Conservation (phyloP, 2,888 invertebrate genomes). For the Cosmia trapezina region DNA sequence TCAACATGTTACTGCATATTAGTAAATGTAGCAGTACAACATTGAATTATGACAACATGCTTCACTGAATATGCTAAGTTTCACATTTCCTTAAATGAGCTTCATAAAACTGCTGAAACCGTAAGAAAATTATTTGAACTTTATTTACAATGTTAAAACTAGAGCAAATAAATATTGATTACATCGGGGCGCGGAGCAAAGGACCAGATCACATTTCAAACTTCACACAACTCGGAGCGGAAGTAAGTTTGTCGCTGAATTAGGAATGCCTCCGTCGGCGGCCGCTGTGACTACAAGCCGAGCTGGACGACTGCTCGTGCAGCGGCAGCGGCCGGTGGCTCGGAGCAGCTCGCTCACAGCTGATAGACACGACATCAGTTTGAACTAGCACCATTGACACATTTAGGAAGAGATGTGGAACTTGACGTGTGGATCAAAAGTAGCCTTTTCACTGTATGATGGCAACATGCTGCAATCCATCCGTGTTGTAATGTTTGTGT, state of each 20-base stretch:
- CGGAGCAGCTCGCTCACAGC: too few species aligned
- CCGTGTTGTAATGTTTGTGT: not conserved
- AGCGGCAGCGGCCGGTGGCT: not conserved
- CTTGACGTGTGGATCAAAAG: not conserved
- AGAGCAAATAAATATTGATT: constrained; percentile 19
- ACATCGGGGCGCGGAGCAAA: not conserved
- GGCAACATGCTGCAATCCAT: not conserved
- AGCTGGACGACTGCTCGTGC: not conserved
- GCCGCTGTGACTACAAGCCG: constrained; percentile 8
- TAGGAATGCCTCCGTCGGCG: not conserved
- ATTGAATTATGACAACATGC: too few species aligned
- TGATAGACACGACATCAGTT: not conserved
- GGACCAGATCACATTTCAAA: constrained; percentile 18
- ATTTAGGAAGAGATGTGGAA: not conserved
- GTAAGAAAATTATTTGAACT: not conserved
- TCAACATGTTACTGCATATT: too few species aligned
- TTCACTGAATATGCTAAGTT: not conserved
- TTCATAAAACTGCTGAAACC: not conserved
- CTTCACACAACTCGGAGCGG: constrained; percentile 16
- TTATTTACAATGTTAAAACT: not conserved
- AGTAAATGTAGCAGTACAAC: too few species aligned
- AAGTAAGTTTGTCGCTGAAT: constrained; percentile 26
- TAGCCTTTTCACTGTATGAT: not conserved
- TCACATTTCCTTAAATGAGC: not conserved
- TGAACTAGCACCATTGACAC: constrained; percentile 6